Evolutionary conservation across 2,888 invertebrate species (phyloP).

Genomic region (Drosophila lutescens): DNA sequence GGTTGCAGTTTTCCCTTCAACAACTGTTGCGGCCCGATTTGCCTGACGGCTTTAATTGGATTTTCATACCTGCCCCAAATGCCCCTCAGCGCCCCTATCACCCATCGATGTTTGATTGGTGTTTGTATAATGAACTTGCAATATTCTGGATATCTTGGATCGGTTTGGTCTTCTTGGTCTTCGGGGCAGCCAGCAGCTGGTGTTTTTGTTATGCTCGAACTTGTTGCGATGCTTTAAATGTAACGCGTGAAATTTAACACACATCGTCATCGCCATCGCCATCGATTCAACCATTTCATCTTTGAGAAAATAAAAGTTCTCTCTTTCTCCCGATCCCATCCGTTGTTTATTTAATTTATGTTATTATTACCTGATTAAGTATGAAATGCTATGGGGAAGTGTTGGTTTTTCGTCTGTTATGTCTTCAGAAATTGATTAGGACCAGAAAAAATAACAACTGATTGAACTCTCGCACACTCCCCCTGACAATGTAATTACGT

Average conservation of each 20-base stretch:
- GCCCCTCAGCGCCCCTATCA: conserved; percentile 30
- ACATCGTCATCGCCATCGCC: conserved; percentile 57
- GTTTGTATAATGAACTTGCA: conserved; percentile 80
- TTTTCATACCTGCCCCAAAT: conserved; percentile 70
- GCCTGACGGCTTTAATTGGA: conserved; percentile 74
- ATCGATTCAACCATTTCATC: conserved; percentile 33
- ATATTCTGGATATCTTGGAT: conserved; percentile 60
- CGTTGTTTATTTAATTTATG: conserved; percentile 76
- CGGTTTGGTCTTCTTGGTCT: conserved; percentile 8
- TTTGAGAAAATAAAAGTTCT: conserved; percentile 63
- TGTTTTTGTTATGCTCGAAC: conserved; percentile 46
- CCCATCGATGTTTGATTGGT: conserved; percentile 70
- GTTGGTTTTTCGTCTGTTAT: conserved; percentile 50
- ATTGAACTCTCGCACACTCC: conserved; percentile 18
- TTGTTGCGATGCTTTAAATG: conserved; percentile 50
- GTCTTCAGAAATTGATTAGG: conserved; percentile 74
- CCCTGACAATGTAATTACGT: conserved; percentile 38
- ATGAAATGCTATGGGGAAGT: conserved; percentile 47
- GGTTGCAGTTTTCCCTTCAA: conserved; percentile 70
- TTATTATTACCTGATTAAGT: conserved; percentile 78
- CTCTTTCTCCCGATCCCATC: conserved; percentile 9
- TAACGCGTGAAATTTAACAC: conserved; percentile 77
- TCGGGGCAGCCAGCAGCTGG: conserved; percentile 53
- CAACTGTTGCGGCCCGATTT: conserved; percentile 53
- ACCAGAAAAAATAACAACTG: conserved; percentile 54